Evolutionary conservation across 1,140 invertebrate species (phyloP), one percentile per base, ranked within the genome.

Genomic region (Diuraphis noxia): DNA sequence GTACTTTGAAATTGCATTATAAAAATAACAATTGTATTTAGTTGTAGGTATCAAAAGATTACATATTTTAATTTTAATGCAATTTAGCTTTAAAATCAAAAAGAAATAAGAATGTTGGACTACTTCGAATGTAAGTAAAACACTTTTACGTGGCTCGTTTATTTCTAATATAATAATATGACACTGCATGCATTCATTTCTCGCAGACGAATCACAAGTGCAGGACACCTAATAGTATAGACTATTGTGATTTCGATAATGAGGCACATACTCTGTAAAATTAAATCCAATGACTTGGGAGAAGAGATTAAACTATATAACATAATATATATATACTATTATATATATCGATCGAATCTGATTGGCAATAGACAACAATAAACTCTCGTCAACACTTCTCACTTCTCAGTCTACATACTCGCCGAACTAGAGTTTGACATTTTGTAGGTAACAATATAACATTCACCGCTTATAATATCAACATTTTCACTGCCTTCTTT

Each of bases 211-310:
- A 72, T n/a, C 52, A 56, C 52, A 0, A 8, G 43, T 2, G n/a
- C n/a, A n/a, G 30, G 52, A 30, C 52, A 56, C 52, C 52, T 56
- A 56, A 30, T 56, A 46, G 13, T 46, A 46, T 46, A 46, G 10
- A 2, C 56, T 34, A 72, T 72, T 72, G 56, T 72, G 30, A 72
- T 72, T 72, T 72, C n/a, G 56, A 13, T 34, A 72, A 72, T 23
- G 13, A 72, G 56, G 56, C n/a, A 5, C 56, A 30, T n/a, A 63
- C 30, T 17, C 23, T 25, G 8, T 40, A 17, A 30, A 38, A 82
- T 82, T 82, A 82, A 82, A 82, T 82, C 10, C 38, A 82, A 82
- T 82, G 81, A 82, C 81, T 82, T 4, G 10, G n/a, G n/a, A 72
- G 13, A 72, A 72, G 56, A n/a, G 56, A 72, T 72, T n/a, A 72